Evolutionary conservation across 2,888 invertebrate genomes (phyloP).

Genomic region (Limulus polyphemus): DNA sequence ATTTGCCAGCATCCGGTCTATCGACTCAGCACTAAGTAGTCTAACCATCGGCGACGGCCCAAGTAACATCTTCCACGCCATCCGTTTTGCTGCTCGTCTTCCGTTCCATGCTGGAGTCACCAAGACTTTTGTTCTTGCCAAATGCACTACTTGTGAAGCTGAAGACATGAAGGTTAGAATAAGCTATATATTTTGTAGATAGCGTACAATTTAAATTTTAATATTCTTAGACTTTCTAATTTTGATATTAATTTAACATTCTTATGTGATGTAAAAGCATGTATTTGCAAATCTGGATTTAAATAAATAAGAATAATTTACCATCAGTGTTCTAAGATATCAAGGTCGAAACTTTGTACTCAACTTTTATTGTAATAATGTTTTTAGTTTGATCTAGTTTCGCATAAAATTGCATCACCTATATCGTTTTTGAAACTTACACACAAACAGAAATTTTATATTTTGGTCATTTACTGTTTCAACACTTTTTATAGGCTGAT

Average conservation of each 20-base stretch:
- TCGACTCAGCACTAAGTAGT: conserved; percentile 54
- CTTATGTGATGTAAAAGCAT: too few species aligned
- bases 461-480: neutral
- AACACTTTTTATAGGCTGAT: conserved; percentile 40
- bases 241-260: neutral
- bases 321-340: neutral
- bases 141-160: conserved; percentile 34
- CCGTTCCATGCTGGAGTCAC: conserved; percentile 41
- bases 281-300: too few species aligned
- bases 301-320: neutral
- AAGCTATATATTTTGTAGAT: neutral
- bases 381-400: too few species aligned
- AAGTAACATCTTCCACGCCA: conserved; percentile 30
- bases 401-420: too few species aligned
- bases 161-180: conserved; percentile 23
- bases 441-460: too few species aligned
- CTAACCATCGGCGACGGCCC: conserved; percentile 49
- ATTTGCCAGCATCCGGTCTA: conserved; percentile 46
- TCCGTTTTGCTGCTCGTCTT: conserved; percentile 32
- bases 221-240: neutral
- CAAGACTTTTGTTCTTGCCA: conserved; percentile 39
- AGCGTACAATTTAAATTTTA: neutral
- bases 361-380: neutral
- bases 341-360: neutral
- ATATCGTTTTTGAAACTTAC: too few species aligned